A percentile compares a stretch with the other conserved stretches of the same genome.
These are phyloP conservation scores for Lordiphosa mommai DNA, from an alignment of 1,140 invertebrate species.

Conservation along the genomic window DNA sequence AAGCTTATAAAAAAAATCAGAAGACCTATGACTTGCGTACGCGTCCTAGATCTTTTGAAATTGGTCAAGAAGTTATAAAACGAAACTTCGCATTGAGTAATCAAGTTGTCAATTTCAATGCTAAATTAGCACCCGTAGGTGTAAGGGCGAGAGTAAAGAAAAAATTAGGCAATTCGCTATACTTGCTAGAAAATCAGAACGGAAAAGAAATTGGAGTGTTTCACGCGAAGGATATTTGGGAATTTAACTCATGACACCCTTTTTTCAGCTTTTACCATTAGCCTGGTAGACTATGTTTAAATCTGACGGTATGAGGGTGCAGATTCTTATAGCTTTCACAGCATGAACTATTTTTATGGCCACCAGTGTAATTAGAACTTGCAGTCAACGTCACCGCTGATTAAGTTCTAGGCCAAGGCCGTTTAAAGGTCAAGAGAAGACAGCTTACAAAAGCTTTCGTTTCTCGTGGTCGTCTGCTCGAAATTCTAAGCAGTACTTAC, in stretches of 20 bases:
- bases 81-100: not conserved
- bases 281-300: not conserved
- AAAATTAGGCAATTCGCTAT: not conserved
- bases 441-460: too few species aligned
- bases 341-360: too few species aligned
- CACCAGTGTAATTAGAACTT: too few species aligned
- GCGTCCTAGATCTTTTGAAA: not conserved
- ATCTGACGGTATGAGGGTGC: not conserved
- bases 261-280: not conserved
- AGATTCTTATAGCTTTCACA: too few species aligned
- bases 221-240: not conserved
- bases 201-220: not conserved
- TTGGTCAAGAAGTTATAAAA: not conserved
- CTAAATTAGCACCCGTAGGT: not conserved
- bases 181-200: too few species aligned
- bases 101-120: not conserved
- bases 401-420: too few species aligned
- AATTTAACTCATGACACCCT: not conserved
- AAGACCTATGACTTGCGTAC: not conserved
- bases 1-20: slow-evolving; percentile 2
- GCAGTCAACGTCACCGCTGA: too few species aligned
- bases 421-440: too few species aligned
- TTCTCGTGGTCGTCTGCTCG: too few species aligned
- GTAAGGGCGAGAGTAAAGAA: not conserved
- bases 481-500: too few species aligned